A percentile compares a stretch with the other conserved stretches of the same genome.
Evolutionary conservation across 2,888 invertebrate genomes (phyloP).

Genomic region (Eudemis profundana): DNA sequence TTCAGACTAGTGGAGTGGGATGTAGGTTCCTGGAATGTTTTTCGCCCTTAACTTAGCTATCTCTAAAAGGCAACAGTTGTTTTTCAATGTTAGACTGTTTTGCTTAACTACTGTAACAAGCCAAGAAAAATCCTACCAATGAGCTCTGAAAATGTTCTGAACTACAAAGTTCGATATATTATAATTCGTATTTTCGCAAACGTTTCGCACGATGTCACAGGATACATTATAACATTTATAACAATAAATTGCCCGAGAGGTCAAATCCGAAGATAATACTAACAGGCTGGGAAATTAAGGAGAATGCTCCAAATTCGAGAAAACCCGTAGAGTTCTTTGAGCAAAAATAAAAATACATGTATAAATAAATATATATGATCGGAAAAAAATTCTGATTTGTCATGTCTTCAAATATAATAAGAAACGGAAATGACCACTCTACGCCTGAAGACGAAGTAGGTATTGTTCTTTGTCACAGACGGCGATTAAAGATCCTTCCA

Average conservation of each 20-base stretch:
- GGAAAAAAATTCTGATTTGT: constrained; percentile 17
- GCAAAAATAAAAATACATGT: constrained; percentile 12
- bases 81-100: too few species aligned
- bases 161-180: too few species aligned
- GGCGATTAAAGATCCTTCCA: constrained; percentile 36
- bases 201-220: neutral
- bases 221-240: too few species aligned
- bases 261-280: neutral
- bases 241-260: neutral
- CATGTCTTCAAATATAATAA: constrained; percentile 15
- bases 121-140: too few species aligned
- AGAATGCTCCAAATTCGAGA: constrained; percentile 11
- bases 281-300: constrained; percentile 17
- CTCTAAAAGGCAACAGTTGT: too few species aligned
- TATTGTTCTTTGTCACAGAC: constrained; percentile 27
- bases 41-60: too few species aligned
- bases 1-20: constrained; percentile 5
- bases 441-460: constrained; percentile 11
- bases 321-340: constrained; percentile 5
- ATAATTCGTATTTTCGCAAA: constrained; percentile 10
- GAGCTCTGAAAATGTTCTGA: too few species aligned
- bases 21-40: neutral
- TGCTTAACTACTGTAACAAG: too few species aligned
- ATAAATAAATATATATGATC: neutral
- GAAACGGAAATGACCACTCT: constrained; percentile 29